A percentile compares a stretch with the other conserved stretches of the same genome.
These are phyloP conservation scores for Athrips mouffetella DNA, from an alignment of 2,888 invertebrate species.

Conservation along the genomic window DNA sequence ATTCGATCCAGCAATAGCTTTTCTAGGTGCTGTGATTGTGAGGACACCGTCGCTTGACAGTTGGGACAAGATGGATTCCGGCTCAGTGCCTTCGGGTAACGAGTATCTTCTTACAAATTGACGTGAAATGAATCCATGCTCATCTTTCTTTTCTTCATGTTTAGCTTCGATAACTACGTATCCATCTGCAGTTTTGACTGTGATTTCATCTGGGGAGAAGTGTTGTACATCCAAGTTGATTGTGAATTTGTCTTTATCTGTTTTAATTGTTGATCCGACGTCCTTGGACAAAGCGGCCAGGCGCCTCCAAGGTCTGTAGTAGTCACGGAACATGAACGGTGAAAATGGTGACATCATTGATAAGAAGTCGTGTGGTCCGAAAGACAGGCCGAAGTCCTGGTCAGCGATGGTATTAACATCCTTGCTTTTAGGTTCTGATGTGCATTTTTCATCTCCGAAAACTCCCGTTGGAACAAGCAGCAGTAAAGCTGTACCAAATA, in stretches of 20 bases:
- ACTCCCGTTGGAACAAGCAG: conserved; percentile 9
- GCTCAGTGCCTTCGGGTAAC: conserved; percentile 83
- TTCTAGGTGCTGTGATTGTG: conserved; percentile 80
- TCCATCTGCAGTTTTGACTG: conserved; percentile 83
- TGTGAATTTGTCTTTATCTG: conserved; percentile 76
- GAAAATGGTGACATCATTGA: conserved; percentile 27
- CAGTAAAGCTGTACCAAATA: conserved; percentile 2
- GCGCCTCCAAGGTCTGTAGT: conserved; percentile 56
- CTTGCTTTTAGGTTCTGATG: not conserved
- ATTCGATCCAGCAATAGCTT: conserved; percentile 29
- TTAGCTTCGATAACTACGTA: conserved; percentile 84
- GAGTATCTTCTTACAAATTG: conserved; percentile 85
- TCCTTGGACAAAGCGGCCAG: conserved; percentile 55
- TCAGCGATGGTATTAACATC: conserved; percentile 30
- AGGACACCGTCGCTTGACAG: conserved; percentile 87
- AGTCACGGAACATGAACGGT: conserved; percentile 37
- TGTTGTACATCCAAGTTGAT: conserved; percentile 85
- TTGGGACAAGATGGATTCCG: conserved; percentile 81
- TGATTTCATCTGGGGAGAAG: conserved; percentile 84
- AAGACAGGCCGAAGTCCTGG: conserved; percentile 63
- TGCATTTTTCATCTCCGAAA: conserved; percentile 3
- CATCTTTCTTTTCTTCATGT: conserved; percentile 86
- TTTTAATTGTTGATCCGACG: conserved; percentile 67
- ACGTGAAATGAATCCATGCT: conserved; percentile 83
- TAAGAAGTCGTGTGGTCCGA: conserved; percentile 62